Evolutionary conservation across 1,140 invertebrate species (phyloP).

Genomic region (Grapholita molesta): DNA sequence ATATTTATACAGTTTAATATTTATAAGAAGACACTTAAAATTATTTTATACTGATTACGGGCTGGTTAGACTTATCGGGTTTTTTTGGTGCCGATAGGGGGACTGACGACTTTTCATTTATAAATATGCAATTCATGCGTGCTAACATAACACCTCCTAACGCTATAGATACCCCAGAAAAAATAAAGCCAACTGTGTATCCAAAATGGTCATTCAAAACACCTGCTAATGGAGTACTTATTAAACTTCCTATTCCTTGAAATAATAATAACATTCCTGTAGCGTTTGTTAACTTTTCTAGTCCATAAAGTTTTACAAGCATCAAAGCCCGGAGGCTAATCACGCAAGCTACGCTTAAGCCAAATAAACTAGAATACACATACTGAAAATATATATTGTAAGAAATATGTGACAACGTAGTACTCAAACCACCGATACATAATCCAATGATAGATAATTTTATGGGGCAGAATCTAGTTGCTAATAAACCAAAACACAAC

Average conservation of each 20-base stretch:
- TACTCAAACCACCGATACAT: slow-evolving; percentile 41
- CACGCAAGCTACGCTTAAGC: slow-evolving; percentile 51
- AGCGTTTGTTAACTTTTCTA: slow-evolving; percentile 70
- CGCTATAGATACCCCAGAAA: slow-evolving; percentile 51
- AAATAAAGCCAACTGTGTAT: slow-evolving; percentile 51
- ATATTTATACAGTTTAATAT: background rate
- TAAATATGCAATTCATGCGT: slow-evolving; percentile 36
- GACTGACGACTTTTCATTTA: slow-evolving; percentile 26
- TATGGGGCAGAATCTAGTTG: slow-evolving; percentile 51
- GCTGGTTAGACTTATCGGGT: background rate
- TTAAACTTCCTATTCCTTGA: slow-evolving; percentile 61
- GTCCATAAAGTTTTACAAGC: slow-evolving; percentile 57
- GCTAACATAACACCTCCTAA: slow-evolving; percentile 46
- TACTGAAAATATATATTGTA: slow-evolving; percentile 62
- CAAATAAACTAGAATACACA: slow-evolving; percentile 54
- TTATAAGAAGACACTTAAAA: background rate
- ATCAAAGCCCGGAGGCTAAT: slow-evolving; percentile 53
- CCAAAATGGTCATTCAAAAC: slow-evolving; percentile 51
- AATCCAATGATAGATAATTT: slow-evolving; percentile 40
- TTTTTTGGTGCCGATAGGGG: background rate
- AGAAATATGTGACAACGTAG: slow-evolving; percentile 48
- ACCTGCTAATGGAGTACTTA: slow-evolving; percentile 60
- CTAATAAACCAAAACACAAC: slow-evolving; percentile 50
- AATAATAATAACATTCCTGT: slow-evolving; percentile 64
- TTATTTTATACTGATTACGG: background rate